Conservation (phyloP, 2,113 vertebrate genomes). For the Tyrannus savana region DNA sequence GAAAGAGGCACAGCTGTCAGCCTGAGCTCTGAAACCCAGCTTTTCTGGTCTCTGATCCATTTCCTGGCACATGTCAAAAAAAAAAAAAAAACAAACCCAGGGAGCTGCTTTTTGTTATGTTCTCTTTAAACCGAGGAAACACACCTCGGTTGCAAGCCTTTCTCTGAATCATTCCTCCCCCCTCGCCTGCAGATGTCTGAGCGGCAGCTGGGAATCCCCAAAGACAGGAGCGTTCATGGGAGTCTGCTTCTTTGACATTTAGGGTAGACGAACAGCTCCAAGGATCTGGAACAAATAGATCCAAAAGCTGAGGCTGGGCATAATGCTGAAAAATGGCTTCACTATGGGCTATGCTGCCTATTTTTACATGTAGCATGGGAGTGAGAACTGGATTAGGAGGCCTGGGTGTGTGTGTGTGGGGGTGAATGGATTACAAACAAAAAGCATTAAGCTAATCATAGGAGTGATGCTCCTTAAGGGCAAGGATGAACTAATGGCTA, state of each 20-base stretch:
- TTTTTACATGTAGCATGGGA: conserved; percentile 2
- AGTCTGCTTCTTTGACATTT: conserved; percentile 43
- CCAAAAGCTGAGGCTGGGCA: neutral
- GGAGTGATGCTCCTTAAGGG: neutral
- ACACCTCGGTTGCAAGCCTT: neutral
- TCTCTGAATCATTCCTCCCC: neutral
- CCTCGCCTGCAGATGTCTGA: neutral
- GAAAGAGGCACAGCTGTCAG: neutral
- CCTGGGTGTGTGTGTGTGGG: neutral
- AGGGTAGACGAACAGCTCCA: neutral
- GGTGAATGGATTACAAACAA: conserved; percentile 17
- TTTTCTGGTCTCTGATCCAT: neutral
- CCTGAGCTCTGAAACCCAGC: neutral
- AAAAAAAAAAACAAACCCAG: neutral
- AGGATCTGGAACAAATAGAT: neutral
- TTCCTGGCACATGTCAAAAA: neutral
- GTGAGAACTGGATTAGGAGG: conserved; percentile 24
- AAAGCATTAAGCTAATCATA: conserved; percentile 28
- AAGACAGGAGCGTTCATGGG: neutral
- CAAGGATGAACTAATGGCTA: conserved; percentile 14
- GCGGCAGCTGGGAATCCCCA: neutral
- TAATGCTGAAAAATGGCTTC: neutral
- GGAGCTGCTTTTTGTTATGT: neutral
- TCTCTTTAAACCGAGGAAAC: neutral
- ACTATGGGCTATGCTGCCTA: neutral